phyloP scores from a whole-genome alignment of 2,113 vertebrate genomes.

The Ctenodactylus gundi region DNA sequence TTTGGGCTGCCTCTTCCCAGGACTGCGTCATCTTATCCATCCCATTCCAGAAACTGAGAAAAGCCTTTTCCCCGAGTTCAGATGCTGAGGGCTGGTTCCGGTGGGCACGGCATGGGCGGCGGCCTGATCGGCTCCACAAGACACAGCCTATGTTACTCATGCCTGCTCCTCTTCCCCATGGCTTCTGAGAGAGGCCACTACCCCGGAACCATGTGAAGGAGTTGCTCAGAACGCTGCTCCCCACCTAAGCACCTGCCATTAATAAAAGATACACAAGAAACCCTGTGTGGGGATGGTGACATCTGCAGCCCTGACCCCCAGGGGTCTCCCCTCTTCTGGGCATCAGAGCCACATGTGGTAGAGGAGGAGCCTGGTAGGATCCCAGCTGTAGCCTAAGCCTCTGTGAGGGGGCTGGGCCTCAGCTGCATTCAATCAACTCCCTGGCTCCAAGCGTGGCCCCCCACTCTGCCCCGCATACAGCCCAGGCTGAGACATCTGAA shows the following conservation, averaged over 20 bases:
- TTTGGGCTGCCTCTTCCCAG: constrained; percentile 31
- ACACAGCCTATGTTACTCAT: constrained; percentile 77
- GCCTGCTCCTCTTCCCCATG: constrained; percentile 30
- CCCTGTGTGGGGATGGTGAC: constrained; percentile 42
- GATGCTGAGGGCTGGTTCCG: constrained; percentile 58
- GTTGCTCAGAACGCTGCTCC: constrained; percentile 59
- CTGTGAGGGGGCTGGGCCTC: constrained; percentile 65
- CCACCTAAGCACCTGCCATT: constrained; percentile 70
- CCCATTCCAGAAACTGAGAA: background rate
- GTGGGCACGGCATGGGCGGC: constrained; percentile 38
- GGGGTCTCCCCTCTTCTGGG: background rate
- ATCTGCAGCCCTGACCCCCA: constrained; percentile 44
- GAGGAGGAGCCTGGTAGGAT: constrained; percentile 35
- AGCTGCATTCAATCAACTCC: constrained; percentile 80
- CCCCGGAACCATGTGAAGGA: background rate
- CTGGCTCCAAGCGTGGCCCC: constrained; percentile 69
- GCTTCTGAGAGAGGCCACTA: constrained; percentile 54
- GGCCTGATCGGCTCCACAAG: constrained; percentile 72
- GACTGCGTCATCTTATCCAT: background rate
- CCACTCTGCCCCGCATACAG: constrained; percentile 26
- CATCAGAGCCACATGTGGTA: constrained; percentile 14
- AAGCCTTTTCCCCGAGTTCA: background rate
- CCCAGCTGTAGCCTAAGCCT: constrained; percentile 71
- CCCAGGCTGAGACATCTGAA: constrained; percentile 73
- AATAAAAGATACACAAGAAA: constrained; percentile 81